Base-by-base conservation (phyloP, 2,797 vertebrate genomes). In the Pseudomugil gertrudae region DNA sequence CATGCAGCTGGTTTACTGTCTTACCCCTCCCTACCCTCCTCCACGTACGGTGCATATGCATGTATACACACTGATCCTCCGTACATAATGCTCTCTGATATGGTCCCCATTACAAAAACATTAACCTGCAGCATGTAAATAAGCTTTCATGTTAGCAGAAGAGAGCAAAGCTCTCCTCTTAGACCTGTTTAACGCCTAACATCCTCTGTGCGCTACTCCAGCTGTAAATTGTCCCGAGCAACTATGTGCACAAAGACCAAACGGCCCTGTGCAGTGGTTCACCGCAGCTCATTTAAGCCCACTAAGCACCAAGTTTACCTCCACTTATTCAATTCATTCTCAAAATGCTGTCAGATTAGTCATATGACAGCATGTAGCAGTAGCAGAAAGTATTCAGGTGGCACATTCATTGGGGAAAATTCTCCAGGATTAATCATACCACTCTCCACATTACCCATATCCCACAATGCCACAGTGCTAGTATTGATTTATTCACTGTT, bases 221-320 rank as follows among this genome's bases (percentile, higher is more conserved):
- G 84, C 76, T 36, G 24, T 69, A 64, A 88, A 84, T 87, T 87
- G 79, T 82, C 83, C 82, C 84, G 86, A 88, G 86, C 87, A 84
- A 89, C 84, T 90, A 85, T 85, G 87, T 77, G 76, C 84, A 87
- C 74, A 78, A 59, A 84, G 71, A 75, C 80, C 75, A 72, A 80
- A 75, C 57, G 0, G 36, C 55, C 55, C 58, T 50, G 57, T 69
- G 78, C 50, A 45, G 74, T 1, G 65, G 59, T 74, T 79, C 64
- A 62, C 29, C n/a, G 64, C 69, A 76, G 62, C 71, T 66, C 60
- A 7, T 56, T 52, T 54, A 13, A 72, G 62, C 57, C 0, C 29
- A 61, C 15, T 29, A 17, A 73, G 70, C 60, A 29, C 62, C 52
- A 8, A 3, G 11, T 14, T 36, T 36, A 14, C 35, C 35, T 66